Evolutionary conservation across 2,113 vertebrate genomes (phyloP).

Genomic region (Pelodiscus sinensis): DNA sequence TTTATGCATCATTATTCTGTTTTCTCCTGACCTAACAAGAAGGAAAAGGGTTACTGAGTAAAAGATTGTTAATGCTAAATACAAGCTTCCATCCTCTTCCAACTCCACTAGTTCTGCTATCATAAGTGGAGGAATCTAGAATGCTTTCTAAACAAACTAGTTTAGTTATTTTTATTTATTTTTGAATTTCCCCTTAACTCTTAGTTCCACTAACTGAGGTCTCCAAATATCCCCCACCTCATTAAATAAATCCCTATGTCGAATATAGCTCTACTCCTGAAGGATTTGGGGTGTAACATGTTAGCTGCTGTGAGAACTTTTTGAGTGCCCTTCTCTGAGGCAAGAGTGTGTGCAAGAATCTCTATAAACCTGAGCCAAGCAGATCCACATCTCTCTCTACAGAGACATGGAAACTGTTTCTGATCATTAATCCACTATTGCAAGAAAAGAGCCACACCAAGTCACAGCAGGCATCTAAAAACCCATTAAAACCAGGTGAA

Average conservation of each 20-base stretch:
- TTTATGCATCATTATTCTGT: constrained; percentile 94
- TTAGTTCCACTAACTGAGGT: not conserved
- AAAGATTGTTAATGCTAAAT: not conserved
- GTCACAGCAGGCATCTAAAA: not conserved
- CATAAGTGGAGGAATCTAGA: not conserved
- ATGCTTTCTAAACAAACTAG: not conserved
- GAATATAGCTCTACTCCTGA: not conserved
- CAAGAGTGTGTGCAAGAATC: not conserved
- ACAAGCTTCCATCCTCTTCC: not conserved
- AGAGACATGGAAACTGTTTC: not conserved
- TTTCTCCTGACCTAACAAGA: constrained; percentile 87
- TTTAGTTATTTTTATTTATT: not conserved
- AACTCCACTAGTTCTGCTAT: not conserved
- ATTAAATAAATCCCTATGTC: not conserved
- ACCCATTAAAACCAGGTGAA: not conserved
- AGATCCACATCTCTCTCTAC: not conserved
- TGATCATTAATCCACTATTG: not conserved
- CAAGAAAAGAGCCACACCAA: not conserved
- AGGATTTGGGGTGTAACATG: not conserved
- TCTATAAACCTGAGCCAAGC: not conserved
- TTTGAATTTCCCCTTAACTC: not conserved
- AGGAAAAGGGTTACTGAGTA: not conserved
- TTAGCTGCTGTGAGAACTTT: not conserved
- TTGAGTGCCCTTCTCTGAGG: not conserved
- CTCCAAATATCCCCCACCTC: not conserved